phyloP scores from a whole-genome alignment of 2,113 vertebrate species.

The Helogale parvula region DNA sequence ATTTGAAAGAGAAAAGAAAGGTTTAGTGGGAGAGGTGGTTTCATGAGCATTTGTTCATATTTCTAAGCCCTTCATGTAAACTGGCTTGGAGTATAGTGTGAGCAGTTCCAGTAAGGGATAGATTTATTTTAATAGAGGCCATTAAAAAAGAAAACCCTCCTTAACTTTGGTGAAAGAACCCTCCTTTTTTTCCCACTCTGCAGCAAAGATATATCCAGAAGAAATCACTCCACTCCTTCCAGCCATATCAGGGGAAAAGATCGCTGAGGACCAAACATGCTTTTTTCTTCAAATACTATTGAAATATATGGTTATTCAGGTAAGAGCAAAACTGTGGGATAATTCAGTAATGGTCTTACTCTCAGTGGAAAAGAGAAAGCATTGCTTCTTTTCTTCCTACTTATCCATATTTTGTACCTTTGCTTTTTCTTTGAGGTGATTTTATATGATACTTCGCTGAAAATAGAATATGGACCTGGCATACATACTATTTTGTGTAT shows the following conservation, averaged over 20 bases:
- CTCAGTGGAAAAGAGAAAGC: not conserved
- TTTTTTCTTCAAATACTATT: conserved; percentile 95
- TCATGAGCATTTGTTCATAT: not conserved
- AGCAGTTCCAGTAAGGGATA: not conserved
- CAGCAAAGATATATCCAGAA: conserved; percentile 96
- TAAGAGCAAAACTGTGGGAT: conserved; percentile 70
- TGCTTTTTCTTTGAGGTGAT: not conserved
- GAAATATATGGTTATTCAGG: conserved; percentile 98
- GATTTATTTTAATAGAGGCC: not conserved
- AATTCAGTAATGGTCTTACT: not conserved
- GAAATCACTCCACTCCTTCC: conserved; percentile 96
- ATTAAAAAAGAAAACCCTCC: not conserved
- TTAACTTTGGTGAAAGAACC: conserved; percentile 8
- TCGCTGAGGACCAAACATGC: conserved; percentile 95
- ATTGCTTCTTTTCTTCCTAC: not conserved
- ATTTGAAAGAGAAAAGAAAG: not conserved
- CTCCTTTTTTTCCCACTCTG: conserved; percentile 52
- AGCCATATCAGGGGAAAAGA: conserved; percentile 93
- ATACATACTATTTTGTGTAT: not conserved
- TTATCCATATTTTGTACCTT: not conserved
- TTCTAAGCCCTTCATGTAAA: not conserved
- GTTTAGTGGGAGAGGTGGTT: not conserved
- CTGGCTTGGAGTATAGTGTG: not conserved
- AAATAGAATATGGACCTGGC: not conserved
- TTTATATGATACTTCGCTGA: conserved; percentile 24